These are phyloP conservation scores for Callospermophilus lateralis DNA, from an alignment of 2,113 vertebrate species.

Conservation along the genomic window DNA sequence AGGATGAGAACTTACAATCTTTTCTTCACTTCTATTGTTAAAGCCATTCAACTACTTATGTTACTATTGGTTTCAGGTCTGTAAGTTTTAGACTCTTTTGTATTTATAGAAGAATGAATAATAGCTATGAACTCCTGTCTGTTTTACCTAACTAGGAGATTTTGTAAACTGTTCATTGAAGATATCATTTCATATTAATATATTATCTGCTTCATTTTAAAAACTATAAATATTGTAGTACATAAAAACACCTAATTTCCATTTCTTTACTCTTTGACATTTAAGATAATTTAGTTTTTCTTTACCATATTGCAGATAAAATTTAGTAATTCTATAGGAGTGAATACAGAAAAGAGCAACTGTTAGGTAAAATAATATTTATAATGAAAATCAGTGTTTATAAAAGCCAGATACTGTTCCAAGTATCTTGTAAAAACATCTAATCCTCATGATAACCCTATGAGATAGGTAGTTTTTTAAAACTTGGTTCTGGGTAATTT, in stretches of 20 bases:
- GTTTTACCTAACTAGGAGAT: neutral
- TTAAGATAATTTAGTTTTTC: conserved; percentile 23
- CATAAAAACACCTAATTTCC: neutral
- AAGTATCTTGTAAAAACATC: conserved; percentile 21
- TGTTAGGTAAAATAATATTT: neutral
- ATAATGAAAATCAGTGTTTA: conserved; percentile 11
- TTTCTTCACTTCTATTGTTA: neutral
- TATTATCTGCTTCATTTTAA: neutral
- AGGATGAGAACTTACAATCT: neutral
- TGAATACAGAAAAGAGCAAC: neutral
- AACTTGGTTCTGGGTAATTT: neutral
- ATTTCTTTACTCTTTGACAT: neutral
- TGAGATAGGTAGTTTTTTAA: neutral
- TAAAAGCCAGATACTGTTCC: conserved; percentile 10
- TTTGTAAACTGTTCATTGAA: conserved; percentile 13
- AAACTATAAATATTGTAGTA: conserved; percentile 10
- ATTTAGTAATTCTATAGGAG: neutral
- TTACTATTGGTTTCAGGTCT: neutral
- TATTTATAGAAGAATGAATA: conserved; percentile 6
- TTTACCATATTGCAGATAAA: neutral
- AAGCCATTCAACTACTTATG: neutral
- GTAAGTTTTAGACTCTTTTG: neutral
- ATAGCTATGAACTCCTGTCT: neutral
- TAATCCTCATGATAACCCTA: neutral
- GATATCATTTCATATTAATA: conserved; percentile 3